Percentiles rank a stretch among this genome's conserved stretches.
These are phyloP conservation scores for Danaus plexippus DNA, from an alignment of 1,140 invertebrate genomes.

Conservation along the genomic window DNA sequence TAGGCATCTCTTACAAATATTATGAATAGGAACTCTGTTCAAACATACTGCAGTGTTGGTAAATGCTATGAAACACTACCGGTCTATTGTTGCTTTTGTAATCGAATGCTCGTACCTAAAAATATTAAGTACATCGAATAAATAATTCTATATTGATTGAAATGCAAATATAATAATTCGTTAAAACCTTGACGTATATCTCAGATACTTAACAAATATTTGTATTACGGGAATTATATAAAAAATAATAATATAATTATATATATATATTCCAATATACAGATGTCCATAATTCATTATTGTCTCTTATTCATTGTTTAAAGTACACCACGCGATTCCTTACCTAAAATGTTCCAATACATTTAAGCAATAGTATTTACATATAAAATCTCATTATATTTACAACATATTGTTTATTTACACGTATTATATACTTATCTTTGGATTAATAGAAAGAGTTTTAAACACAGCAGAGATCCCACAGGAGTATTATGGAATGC, in stretches of 20 bases:
- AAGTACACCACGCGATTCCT: slow-evolving; percentile 13
- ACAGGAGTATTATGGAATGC: slow-evolving; percentile 66
- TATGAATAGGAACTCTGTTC: slow-evolving; percentile 65
- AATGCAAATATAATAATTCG: slow-evolving; percentile 10
- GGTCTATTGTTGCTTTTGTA: not conserved
- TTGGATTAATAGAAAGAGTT: slow-evolving; percentile 56
- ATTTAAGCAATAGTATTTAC: slow-evolving; percentile 54
- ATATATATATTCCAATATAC: slow-evolving; percentile 42
- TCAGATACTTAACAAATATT: slow-evolving; percentile 2
- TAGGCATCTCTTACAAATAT: slow-evolving; percentile 56
- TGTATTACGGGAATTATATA: slow-evolving; percentile 11
- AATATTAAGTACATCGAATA: slow-evolving; percentile 24
- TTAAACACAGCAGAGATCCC: slow-evolving; percentile 67
- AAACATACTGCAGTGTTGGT: slow-evolving; percentile 41
- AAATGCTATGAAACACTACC: slow-evolving; percentile 4
- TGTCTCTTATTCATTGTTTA: slow-evolving; percentile 49
- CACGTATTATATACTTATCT: slow-evolving; percentile 38
- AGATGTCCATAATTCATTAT: slow-evolving; percentile 54
- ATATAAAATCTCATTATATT: slow-evolving; percentile 38
- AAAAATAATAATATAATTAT: slow-evolving; percentile 19
- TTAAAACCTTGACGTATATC: slow-evolving; percentile 2
- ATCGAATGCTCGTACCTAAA: slow-evolving; percentile 1
- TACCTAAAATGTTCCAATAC: slow-evolving; percentile 13
- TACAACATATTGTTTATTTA: slow-evolving; percentile 44
- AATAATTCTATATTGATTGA: not conserved